Evolutionary conservation across 2,888 invertebrate genomes (phyloP).

Genomic region (Ernsta delagoae): DNA sequence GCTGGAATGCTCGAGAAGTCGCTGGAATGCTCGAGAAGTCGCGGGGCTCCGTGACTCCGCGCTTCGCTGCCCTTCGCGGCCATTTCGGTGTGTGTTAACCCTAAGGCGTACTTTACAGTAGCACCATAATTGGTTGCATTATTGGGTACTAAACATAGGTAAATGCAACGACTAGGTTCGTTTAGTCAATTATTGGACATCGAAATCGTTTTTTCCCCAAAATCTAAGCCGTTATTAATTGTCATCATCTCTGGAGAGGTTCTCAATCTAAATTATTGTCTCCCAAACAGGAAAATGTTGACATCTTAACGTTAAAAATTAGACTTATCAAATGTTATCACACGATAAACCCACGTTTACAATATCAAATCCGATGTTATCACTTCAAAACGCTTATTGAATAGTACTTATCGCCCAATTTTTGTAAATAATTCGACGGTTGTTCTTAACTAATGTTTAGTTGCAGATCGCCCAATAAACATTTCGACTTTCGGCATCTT

Average conservation of each 20-base stretch:
- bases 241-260: conserved; percentile 1
- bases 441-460: not conserved
- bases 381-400: not conserved
- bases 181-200: conserved; percentile 5
- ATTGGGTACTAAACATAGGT: conserved; percentile 19
- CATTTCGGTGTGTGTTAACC: too few relatives aligned
- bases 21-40: too few relatives aligned
- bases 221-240: not conserved
- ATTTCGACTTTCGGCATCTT: too few relatives aligned
- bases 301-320: conserved; percentile 2
- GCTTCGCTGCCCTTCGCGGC: too few relatives aligned
- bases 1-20: too few relatives aligned
- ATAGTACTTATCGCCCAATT: not conserved
- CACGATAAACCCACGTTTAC: not conserved
- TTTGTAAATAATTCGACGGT: conserved; percentile 1
- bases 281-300: not conserved
- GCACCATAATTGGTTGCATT: not conserved
- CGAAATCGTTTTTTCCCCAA: not conserved
- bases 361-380: not conserved
- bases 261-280: not conserved
- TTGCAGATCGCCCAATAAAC: not conserved
- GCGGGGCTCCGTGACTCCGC: too few relatives aligned
- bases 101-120: too few relatives aligned
- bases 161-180: conserved; percentile 61
- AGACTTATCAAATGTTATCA: not conserved